Evolutionary conservation across 2,797 vertebrate species (phyloP).

Genomic region (Leontopithecus rosalia): DNA sequence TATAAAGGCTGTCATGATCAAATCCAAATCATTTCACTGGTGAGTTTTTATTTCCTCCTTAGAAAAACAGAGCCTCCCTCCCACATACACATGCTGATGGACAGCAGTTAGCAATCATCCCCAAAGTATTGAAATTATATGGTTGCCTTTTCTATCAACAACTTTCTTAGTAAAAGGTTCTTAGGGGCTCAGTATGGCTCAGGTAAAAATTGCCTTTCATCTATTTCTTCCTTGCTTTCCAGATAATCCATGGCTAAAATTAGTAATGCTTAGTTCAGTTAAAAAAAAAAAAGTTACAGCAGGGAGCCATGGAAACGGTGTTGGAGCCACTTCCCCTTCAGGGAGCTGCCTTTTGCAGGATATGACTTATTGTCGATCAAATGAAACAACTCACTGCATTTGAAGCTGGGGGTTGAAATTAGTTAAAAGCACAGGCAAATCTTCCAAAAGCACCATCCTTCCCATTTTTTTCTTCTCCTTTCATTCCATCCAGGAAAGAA

Average conservation of each 20-base stretch:
- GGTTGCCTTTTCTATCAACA: slow-evolving; percentile 33
- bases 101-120: background rate
- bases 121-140: background rate
- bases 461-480: background rate
- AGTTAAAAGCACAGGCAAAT: slow-evolving; percentile 15
- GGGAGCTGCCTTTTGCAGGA: slow-evolving; percentile 62
- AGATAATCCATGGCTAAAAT: slow-evolving; percentile 83
- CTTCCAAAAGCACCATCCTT: slow-evolving; percentile 15
- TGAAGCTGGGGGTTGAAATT: slow-evolving; percentile 32
- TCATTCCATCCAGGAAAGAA: slow-evolving; percentile 24
- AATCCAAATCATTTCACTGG: slow-evolving; percentile 44
- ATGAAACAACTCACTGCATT: slow-evolving; percentile 44
- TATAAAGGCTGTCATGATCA: background rate
- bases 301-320: slow-evolving; percentile 70
- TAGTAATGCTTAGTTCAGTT: slow-evolving; percentile 79
- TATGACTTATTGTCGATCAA: slow-evolving; percentile 56
- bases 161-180: slow-evolving; percentile 43
- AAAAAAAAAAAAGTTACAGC: slow-evolving; percentile 77
- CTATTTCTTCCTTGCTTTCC: slow-evolving; percentile 72
- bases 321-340: slow-evolving; percentile 4
- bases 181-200: slow-evolving; percentile 60
- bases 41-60: slow-evolving; percentile 19
- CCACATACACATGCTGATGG: background rate
- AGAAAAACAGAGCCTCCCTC: background rate
- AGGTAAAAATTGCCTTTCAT: slow-evolving; percentile 74